A percentile compares a stretch with the other conserved stretches of the same genome.
phyloP scores from a whole-genome alignment of 2,888 invertebrate genomes.

The Drosophila borborema region DNA sequence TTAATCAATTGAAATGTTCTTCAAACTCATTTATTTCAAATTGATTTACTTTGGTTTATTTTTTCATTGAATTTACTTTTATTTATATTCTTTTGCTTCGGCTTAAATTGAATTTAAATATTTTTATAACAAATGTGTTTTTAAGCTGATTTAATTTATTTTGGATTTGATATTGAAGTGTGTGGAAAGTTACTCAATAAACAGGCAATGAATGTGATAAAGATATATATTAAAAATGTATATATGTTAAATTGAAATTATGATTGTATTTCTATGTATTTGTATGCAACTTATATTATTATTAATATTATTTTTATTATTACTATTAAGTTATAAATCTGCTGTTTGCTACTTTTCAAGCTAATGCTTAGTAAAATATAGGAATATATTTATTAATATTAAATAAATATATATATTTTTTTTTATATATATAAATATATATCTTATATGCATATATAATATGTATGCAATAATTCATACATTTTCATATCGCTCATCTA shows the following conservation, averaged over 20 bases:
- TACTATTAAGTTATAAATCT: too few species aligned
- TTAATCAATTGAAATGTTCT: slow-evolving; percentile 1
- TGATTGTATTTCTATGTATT: too few species aligned
- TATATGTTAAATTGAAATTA: neutral
- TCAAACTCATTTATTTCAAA: neutral
- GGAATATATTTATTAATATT: too few species aligned
- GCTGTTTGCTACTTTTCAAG: too few species aligned
- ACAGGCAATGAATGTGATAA: neutral
- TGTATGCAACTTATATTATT: too few species aligned
- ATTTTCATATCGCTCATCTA: too few species aligned
- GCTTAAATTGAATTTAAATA: neutral
- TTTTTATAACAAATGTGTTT: neutral
- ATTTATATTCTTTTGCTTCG: neutral
- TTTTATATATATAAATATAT: too few species aligned
- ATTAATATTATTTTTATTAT: too few species aligned
- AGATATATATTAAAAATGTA: neutral
- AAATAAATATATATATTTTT: too few species aligned
- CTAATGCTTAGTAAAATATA: too few species aligned
- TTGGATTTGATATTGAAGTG: neutral
- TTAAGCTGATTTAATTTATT: neutral
- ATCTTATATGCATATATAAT: too few species aligned
- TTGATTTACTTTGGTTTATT: slow-evolving; percentile 5
- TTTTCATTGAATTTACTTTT: neutral
- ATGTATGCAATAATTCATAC: too few species aligned
- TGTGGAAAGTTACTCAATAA: neutral